Evolutionary conservation across 2,797 vertebrate species (phyloP).

Genomic region (Stomatorhinus walkeri): DNA sequence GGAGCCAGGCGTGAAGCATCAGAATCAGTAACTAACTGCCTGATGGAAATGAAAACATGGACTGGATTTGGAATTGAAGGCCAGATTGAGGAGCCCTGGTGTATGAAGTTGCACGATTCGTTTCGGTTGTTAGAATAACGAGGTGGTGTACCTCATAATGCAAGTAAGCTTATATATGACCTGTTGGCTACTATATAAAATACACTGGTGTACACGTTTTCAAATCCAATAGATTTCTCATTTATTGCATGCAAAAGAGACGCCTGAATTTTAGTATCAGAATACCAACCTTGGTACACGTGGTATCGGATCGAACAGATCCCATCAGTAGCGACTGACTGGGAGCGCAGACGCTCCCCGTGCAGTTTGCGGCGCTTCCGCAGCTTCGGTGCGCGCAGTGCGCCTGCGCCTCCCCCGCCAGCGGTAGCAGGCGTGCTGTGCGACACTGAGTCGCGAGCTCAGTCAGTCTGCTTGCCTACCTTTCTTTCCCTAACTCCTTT

Average conservation of each 20-base stretch:
- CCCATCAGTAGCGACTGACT: not conserved
- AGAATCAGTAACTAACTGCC: not conserved
- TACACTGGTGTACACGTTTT: not conserved
- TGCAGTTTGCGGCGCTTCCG: not conserved
- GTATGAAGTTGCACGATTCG: not conserved
- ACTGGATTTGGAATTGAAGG: not conserved
- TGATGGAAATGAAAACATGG: not conserved
- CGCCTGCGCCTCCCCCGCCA: conserved; percentile 49
- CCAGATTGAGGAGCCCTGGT: not conserved
- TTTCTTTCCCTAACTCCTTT: conserved; percentile 4
- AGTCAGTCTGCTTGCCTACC: conserved; percentile 53
- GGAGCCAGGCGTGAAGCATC: not conserved
- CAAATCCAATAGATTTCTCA: not conserved
- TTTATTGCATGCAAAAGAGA: not conserved
- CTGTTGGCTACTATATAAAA: not conserved
- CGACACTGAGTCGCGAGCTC: conserved; percentile 53
- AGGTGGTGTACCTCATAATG: not conserved
- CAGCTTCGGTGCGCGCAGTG: not conserved
- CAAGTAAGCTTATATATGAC: not conserved
- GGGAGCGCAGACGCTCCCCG: not conserved
- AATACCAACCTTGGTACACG: not conserved
- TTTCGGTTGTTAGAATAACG: not conserved
- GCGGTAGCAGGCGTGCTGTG: conserved; percentile 68
- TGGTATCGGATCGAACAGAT: not conserved
- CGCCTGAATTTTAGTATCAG: not conserved